phyloP scores from a whole-genome alignment of 2,113 vertebrate genomes.

The Triplophysa tibetana region DNA sequence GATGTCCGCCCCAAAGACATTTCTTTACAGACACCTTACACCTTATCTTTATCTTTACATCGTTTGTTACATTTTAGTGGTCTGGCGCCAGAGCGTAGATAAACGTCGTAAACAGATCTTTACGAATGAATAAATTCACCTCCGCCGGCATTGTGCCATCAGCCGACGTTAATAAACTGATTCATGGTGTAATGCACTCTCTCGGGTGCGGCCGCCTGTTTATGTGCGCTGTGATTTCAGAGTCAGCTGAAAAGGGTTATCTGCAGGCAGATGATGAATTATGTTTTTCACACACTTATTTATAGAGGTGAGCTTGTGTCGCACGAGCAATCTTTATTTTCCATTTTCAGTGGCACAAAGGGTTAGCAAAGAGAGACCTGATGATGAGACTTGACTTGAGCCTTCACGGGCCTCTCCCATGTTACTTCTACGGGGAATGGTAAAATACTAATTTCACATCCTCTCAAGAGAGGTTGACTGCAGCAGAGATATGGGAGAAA shows the following conservation, averaged over 20 bases:
- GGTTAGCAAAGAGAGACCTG: conserved; percentile 45
- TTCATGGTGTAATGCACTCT: conserved; percentile 72
- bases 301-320: conserved; percentile 59
- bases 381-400: conserved; percentile 38
- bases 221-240: conserved; percentile 73
- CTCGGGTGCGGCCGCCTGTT: conserved; percentile 68
- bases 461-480: conserved; percentile 49
- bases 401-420: conserved; percentile 42
- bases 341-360: conserved; percentile 34
- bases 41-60: conserved; percentile 64
- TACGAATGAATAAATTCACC: conserved; percentile 74
- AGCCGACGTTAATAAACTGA: conserved; percentile 72
- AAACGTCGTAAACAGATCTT: conserved; percentile 75
- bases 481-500: conserved; percentile 58
- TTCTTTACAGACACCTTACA: conserved; percentile 52
- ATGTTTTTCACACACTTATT: conserved; percentile 66
- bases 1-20: conserved; percentile 51
- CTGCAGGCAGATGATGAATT: conserved; percentile 67
- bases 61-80: conserved; percentile 69
- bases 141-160: conserved; percentile 50
- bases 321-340: conserved; percentile 57
- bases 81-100: conserved; percentile 67
- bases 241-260: conserved; percentile 71
- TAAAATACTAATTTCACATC: conserved; percentile 54
- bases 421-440: conserved; percentile 42